Percentiles rank a stretch among this genome's conserved stretches.
Conservation (phyloP, 2,888 invertebrate species). For the Mactromeris polynyma region DNA sequence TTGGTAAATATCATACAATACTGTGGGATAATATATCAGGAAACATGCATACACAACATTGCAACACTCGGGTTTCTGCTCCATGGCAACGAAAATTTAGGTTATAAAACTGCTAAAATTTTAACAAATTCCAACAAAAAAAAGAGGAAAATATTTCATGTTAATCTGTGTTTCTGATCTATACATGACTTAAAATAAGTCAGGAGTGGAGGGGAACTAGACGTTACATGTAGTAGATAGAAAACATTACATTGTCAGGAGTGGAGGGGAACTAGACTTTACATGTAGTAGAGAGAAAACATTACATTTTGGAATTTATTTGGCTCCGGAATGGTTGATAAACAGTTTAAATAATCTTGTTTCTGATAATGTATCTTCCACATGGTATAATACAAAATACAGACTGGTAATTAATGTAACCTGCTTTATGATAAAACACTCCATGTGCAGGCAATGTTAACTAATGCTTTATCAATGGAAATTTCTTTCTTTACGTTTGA, state of each 20-base stretch:
- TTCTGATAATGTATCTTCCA: conserved; percentile 34
- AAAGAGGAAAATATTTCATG: neutral
- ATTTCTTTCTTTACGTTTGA: neutral
- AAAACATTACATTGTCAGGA: conserved; percentile 23
- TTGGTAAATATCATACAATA: neutral
- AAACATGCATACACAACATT: neutral
- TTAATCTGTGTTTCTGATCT: conserved; percentile 2
- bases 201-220: neutral
- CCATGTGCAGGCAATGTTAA: neutral
- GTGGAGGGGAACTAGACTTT: neutral
- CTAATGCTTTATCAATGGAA: neutral
- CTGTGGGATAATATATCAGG: neutral
- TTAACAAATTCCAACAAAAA: neutral
- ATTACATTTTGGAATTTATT: conserved; percentile 36
- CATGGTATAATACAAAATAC: conserved; percentile 26
- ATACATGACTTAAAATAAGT: neutral
- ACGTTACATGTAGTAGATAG: conserved; percentile 16
- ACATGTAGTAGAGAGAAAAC: conserved; percentile 29
- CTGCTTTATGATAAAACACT: conserved; percentile 15
- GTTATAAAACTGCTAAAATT: neutral
- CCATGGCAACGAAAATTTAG: neutral
- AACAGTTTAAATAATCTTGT: conserved; percentile 41
- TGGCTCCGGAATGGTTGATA: conserved; percentile 32
- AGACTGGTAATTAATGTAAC: conserved; percentile 26
- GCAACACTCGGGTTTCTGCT: neutral